These are phyloP conservation scores for Novumbra hubbsi DNA, from an alignment of 2,797 vertebrate genomes.

Conservation along the genomic window DNA sequence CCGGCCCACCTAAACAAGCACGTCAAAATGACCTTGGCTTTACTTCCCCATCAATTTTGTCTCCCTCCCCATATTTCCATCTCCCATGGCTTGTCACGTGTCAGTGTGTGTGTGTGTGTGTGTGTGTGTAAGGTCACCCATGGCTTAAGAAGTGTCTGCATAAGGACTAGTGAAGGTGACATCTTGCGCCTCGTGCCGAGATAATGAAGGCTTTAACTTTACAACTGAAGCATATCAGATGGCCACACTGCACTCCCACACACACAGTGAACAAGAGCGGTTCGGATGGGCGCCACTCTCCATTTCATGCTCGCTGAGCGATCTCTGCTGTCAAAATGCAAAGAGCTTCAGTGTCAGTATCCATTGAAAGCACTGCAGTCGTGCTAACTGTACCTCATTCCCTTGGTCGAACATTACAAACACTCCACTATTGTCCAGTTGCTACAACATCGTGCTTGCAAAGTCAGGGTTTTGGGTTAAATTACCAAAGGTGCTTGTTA, in stretches of 20 bases:
- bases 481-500: too few relatives aligned
- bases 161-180: constrained; percentile 93
- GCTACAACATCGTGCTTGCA: too few relatives aligned
- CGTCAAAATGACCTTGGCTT: constrained; percentile 84
- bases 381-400: too few relatives aligned
- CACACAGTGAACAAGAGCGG: constrained; percentile 51
- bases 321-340: constrained; percentile 59
- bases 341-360: constrained; percentile 70
- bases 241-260: constrained; percentile 55
- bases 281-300: constrained; percentile 66
- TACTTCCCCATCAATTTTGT: constrained; percentile 87
- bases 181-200: constrained; percentile 85
- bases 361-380: constrained; percentile 17
- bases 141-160: constrained; percentile 82
- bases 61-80: constrained; percentile 61
- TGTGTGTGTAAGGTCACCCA: constrained; percentile 75
- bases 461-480: too few relatives aligned
- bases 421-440: too few relatives aligned
- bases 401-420: too few relatives aligned
- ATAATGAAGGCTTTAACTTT: constrained; percentile 83
- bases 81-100: constrained; percentile 58
- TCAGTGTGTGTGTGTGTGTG: constrained; percentile 1
- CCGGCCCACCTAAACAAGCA: constrained; percentile 78
- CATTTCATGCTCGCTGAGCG: constrained; percentile 67
- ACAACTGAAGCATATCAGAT: constrained; percentile 73